Evolutionary conservation across 2,797 vertebrate species (phyloP).

Genomic region (Anguilla pacifica): DNA sequence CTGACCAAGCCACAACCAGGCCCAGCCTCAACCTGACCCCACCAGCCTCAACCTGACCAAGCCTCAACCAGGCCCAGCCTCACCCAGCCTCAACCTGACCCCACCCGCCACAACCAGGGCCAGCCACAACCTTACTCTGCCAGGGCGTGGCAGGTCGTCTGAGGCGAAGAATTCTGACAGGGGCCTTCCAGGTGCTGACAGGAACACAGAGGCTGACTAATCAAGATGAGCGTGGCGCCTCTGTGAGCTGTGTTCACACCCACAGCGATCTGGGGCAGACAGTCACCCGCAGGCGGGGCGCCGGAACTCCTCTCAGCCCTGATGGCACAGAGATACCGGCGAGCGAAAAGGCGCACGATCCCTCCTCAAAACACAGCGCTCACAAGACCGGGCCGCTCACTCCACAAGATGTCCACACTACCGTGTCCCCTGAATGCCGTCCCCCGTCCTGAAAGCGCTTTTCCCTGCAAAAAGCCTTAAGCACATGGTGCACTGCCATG

Average conservation of each 20-base stretch:
- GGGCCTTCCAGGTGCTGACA: neutral
- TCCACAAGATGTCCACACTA: too few relatives aligned
- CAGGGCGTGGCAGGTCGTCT: conserved; percentile 1
- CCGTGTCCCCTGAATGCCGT: neutral
- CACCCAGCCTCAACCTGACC: too few relatives aligned
- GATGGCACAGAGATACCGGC: neutral
- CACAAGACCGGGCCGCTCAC: too few relatives aligned
- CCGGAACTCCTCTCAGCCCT: neutral
- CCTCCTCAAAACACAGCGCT: too few relatives aligned
- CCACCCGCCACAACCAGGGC: too few relatives aligned
- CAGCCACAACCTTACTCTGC: neutral
- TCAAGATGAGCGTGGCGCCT: neutral
- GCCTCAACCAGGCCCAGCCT: too few relatives aligned
- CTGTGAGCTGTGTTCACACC: neutral
- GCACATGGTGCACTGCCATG: neutral
- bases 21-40: too few relatives aligned
- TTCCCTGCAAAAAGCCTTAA: neutral
- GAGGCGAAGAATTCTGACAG: conserved; percentile 16
- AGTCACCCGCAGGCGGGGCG: neutral
- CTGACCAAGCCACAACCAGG: too few relatives aligned
- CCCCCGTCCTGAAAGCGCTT: neutral
- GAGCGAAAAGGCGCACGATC: neutral
- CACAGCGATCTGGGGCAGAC: neutral
- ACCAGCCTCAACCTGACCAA: too few relatives aligned
- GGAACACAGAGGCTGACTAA: neutral